Conservation (phyloP, 2,113 vertebrate genomes). For the Nestor notabilis region DNA sequence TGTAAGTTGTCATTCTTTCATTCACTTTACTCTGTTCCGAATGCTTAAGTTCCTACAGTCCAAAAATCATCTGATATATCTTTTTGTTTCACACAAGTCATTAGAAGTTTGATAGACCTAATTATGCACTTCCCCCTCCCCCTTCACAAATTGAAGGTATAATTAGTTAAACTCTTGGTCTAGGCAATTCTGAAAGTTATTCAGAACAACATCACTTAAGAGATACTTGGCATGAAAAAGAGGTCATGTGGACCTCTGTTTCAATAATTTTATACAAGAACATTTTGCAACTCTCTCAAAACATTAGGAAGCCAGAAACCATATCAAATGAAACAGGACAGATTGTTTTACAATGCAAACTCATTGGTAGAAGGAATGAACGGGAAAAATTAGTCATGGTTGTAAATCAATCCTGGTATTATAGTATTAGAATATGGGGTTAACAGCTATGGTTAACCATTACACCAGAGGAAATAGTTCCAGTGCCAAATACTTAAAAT, state of each 20-base stretch:
- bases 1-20: neutral
- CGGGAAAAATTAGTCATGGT: neutral
- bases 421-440: neutral
- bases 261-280: neutral
- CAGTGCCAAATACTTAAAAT: neutral
- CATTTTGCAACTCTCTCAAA: neutral
- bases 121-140: neutral
- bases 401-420: neutral
- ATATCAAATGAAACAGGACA: neutral
- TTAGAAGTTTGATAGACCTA: neutral
- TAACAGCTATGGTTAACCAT: conserved; percentile 28
- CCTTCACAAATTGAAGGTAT: neutral
- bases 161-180: conserved; percentile 1
- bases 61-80: neutral
- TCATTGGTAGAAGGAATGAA: neutral
- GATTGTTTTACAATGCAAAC: neutral
- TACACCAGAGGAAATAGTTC: neutral
- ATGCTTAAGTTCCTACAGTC: neutral
- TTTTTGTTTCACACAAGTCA: neutral
- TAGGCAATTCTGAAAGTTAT: neutral
- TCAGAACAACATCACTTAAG: neutral
- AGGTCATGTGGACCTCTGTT: neutral
- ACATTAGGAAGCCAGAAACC: neutral
- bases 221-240: neutral
- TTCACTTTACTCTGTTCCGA: neutral